Conservation (phyloP, 2,888 invertebrate genomes). For the Anaspis maculata region DNA sequence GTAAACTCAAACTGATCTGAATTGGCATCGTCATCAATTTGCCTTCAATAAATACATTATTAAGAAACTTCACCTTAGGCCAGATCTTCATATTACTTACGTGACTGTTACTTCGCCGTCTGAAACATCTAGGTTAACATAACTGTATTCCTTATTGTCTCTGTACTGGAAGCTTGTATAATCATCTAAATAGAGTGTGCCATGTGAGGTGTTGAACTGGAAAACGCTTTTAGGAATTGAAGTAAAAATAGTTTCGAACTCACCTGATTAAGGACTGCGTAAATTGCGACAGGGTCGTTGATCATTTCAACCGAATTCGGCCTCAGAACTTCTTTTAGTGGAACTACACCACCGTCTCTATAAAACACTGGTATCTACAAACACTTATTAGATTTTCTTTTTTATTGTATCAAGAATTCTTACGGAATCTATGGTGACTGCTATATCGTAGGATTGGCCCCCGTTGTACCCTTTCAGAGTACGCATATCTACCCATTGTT, state of each 20-base stretch:
- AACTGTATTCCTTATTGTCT: slow-evolving; percentile 1
- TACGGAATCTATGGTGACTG: neutral
- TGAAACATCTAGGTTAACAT: no score
- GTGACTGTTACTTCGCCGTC: no score
- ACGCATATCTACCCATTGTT: slow-evolving; percentile 9
- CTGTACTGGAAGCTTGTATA: slow-evolving; percentile 1
- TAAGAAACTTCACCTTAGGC: no score
- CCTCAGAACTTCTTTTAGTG: slow-evolving; percentile 2
- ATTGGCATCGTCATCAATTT: no score
- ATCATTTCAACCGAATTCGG: slow-evolving; percentile 1
- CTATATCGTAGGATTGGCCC: neutral
- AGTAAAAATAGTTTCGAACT: neutral
- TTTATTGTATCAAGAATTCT: neutral
- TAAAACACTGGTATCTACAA: slow-evolving; percentile 7
- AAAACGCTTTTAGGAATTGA: neutral
- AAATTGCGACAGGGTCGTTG: slow-evolving; percentile 1
- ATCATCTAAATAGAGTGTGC: slow-evolving; percentile 4
- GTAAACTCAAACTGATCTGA: no score
- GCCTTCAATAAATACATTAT: no score
- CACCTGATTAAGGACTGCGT: neutral
- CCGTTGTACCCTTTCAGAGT: neutral
- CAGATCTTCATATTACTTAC: no score
- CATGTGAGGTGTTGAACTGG: neutral
- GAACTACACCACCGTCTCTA: slow-evolving; percentile 4
- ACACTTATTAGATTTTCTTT: neutral